Percentiles rank a stretch among this genome's conserved stretches.
phyloP scores from a whole-genome alignment of 2,888 invertebrate genomes.

The Tenthredo mesomela region DNA sequence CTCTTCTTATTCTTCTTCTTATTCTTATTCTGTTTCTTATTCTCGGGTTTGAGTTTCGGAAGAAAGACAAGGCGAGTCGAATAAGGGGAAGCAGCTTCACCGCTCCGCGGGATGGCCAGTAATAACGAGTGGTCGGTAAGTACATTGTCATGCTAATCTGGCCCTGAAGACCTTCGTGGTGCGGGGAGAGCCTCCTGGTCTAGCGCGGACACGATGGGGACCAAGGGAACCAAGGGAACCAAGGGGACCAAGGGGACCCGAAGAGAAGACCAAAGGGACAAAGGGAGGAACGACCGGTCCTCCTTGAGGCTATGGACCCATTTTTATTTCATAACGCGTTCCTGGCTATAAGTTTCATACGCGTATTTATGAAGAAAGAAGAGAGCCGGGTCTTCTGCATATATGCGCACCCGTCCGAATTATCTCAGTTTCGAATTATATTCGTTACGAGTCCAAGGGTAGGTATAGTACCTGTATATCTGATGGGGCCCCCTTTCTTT shows the following conservation, averaged over 20 bases:
- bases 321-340: constrained; percentile 44
- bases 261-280: constrained; percentile 62
- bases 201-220: constrained; percentile 18
- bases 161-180: constrained; percentile 63
- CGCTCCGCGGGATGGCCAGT: constrained; percentile 63
- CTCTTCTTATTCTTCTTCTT: background rate
- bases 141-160: constrained; percentile 76
- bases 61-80: background rate
- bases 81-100: constrained; percentile 44
- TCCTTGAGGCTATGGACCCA: constrained; percentile 32
- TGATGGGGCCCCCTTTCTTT: too few species aligned
- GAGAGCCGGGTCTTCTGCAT: background rate
- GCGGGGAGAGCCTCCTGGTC: constrained; percentile 60
- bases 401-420: constrained; percentile 38
- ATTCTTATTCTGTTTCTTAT: background rate
- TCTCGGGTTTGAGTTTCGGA: background rate
- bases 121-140: constrained; percentile 75
- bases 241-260: background rate
- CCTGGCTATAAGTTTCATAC: background rate
- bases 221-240: constrained; percentile 18
- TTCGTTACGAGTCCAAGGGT: too few species aligned
- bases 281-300: constrained; percentile 62
- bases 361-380: background rate
- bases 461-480: too few species aligned
- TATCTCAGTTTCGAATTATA: background rate